Evolutionary conservation across 92 coral and sea anemone species (phyloP), one percentile per base, ranked within the genome.

Genomic region (Actinernus sp.): DNA sequence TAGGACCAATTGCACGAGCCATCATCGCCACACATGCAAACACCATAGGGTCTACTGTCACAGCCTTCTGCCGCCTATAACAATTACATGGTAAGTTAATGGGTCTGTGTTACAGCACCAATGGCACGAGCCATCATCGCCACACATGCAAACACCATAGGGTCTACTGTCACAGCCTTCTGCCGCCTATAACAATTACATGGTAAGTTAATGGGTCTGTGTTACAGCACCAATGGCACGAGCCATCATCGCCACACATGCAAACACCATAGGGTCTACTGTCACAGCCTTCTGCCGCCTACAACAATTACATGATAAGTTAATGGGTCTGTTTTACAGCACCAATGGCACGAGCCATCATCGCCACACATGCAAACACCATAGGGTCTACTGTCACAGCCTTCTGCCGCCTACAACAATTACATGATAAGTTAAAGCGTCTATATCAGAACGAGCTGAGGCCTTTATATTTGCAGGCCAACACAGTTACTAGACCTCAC

Each of bases 231-330:
- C 99, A 65, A 92, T 89, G 3, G 99, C 99, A 43, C 97, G 69
- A 13, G 99, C 90, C 93, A 95, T 88, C 84, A 88, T 87, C 13
- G 97, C 97, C 21, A 95, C 93, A 80, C 99, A 95, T 2, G 99
- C 99, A 73, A 95, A 95, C 57, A 95, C 99, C 99, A 95, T 95
- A 17, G 99, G 99, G 55, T 95, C 99, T 25, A 95, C 99, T 17
- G 97, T 81, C 1, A 91, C 92, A 28, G 85, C 65, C 49, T 90
- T 90, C 68, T 90, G 97, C 23, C 97, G 92, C 49, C 97, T 90
- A 66, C 13, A 72, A 52, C 0, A 21, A n/a, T n/a, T n/a, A n/a
- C n/a, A n/a, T n/a, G n/a, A n/a, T n/a, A n/a, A n/a, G n/a, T n/a
- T n/a, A n/a, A n/a, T n/a, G n/a, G n/a, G n/a, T n/a, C n/a, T n/a